A percentile compares a stretch with the other conserved stretches of the same genome.
Evolutionary conservation across 30 jellyfish, hydroid and myxozoan genomes (phyloP).

Genomic region (Mastigias papua): DNA sequence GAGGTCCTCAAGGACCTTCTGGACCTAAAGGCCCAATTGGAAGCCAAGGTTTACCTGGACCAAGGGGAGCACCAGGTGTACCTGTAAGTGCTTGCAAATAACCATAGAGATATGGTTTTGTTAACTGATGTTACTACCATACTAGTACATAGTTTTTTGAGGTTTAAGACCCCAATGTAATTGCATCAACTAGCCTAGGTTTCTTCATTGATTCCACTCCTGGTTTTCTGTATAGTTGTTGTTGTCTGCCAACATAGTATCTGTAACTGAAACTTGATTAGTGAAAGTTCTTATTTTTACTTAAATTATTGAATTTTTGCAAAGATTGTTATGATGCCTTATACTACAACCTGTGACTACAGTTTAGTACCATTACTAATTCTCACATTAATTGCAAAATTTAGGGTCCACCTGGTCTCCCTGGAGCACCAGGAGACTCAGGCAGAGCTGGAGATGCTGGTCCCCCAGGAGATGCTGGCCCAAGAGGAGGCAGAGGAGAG

Average conservation of each 20-base stretch:
- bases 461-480: constrained; percentile 75
- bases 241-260: no score
- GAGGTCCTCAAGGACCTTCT: constrained; percentile 46
- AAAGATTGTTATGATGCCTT: no score
- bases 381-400: not conserved
- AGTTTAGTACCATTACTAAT: not conserved
- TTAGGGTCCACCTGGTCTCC: constrained; percentile 71
- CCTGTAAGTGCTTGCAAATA: constrained; percentile 24
- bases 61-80: constrained; percentile 70
- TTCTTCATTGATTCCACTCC: no score
- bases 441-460: constrained; percentile 72
- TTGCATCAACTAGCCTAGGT: no score
- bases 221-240: no score
- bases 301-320: no score
- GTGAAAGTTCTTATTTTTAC: no score
- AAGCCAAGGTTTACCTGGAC: constrained; percentile 62
- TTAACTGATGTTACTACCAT: not conserved
- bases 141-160: no score
- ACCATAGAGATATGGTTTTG: not conserved
- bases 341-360: no score
- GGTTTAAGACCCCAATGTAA: no score
- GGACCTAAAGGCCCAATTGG: constrained; percentile 71
- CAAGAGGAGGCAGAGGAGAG: constrained; percentile 75
- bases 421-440: constrained; percentile 66
- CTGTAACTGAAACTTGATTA: no score